Percentiles rank a stretch among this genome's conserved stretches.
Evolutionary conservation across 1,140 invertebrate genomes (phyloP).

Genomic region (Ptiloglossa arizonensis): DNA sequence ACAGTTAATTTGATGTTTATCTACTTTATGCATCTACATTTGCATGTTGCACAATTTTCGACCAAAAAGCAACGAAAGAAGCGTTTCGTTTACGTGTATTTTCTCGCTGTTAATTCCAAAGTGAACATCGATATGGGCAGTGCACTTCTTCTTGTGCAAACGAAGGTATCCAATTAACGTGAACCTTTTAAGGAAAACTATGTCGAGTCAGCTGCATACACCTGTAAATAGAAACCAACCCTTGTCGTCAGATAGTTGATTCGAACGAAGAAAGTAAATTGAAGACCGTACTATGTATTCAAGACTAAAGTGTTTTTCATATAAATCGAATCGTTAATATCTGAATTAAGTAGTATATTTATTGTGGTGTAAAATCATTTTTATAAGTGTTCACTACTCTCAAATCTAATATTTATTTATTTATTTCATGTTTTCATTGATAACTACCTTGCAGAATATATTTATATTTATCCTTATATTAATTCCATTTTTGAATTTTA

Average conservation of each 20-base stretch:
- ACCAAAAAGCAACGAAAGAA: too few relatives aligned
- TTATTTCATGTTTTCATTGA: background rate
- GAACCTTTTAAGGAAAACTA: constrained; percentile 58
- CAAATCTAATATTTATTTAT: background rate
- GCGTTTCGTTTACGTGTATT: background rate
- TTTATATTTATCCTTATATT: background rate
- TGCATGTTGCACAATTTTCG: too few relatives aligned
- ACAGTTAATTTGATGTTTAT: background rate
- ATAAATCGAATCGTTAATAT: background rate
- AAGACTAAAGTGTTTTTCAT: constrained; percentile 1
- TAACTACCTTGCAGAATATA: background rate
- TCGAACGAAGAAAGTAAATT: constrained; percentile 47
- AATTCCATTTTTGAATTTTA: background rate
- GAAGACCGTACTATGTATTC: background rate
- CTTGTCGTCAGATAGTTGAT: constrained; percentile 26
- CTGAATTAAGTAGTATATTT: background rate
- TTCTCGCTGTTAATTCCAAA: constrained; percentile 24
- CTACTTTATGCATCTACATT: too few relatives aligned
- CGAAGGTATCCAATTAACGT: constrained; percentile 43
- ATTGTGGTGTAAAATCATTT: background rate
- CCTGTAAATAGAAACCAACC: constrained; percentile 51
- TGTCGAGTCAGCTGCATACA: constrained; percentile 34
- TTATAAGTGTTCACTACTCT: background rate
- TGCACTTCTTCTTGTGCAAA: constrained; percentile 14
- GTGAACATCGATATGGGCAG: constrained; percentile 1